phyloP scores from a whole-genome alignment of 2,888 invertebrate genomes.

The Tipula helvola region DNA sequence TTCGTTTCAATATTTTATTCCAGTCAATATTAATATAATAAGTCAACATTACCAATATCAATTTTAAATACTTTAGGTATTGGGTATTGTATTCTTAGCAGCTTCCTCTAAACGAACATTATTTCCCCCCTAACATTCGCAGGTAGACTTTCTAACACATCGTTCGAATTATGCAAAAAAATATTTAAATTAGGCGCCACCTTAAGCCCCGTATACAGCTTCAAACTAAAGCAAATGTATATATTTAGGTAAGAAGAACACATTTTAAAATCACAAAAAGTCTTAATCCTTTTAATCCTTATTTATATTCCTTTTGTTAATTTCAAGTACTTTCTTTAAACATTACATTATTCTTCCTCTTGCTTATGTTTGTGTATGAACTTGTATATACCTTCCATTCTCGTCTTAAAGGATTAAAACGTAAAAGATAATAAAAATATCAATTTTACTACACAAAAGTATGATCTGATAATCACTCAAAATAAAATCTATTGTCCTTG shows the following conservation, averaged over 20 bases:
- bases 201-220: background rate
- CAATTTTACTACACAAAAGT: background rate
- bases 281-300: background rate
- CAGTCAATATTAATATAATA: too few relatives aligned
- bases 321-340: background rate
- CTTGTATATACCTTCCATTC: background rate
- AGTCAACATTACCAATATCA: too few relatives aligned
- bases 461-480: slow-evolving; percentile 4
- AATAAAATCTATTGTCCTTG: background rate
- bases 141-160: too few relatives aligned
- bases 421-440: background rate
- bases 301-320: slow-evolving; percentile 4
- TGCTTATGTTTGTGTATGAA: background rate
- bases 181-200: background rate
- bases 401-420: background rate
- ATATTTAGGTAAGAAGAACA: background rate
- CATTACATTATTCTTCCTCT: background rate
- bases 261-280: background rate
- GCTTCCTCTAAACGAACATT: too few relatives aligned
- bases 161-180: background rate
- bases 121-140: too few relatives aligned
- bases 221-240: background rate
- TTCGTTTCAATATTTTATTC: too few relatives aligned
- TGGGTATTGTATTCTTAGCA: too few relatives aligned
- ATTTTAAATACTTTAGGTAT: too few relatives aligned